Evolutionary conservation across 2,888 invertebrate species (phyloP).

Genomic region (Philhelius pedissequus): DNA sequence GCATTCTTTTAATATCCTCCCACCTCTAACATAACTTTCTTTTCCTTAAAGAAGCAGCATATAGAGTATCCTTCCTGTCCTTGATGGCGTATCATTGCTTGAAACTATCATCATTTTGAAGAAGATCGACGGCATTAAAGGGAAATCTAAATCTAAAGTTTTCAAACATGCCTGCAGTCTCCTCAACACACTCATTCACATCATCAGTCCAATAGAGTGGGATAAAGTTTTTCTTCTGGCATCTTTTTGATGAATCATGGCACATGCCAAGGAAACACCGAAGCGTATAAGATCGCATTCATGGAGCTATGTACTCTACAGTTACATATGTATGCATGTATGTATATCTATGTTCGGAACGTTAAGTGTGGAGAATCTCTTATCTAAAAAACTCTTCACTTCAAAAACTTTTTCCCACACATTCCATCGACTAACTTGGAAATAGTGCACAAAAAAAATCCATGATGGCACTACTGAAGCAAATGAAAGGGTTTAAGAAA

Average conservation of each 20-base stretch:
- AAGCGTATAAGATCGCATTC: constrained; percentile 34
- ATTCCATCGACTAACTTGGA: constrained; percentile 44
- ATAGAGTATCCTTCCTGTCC: constrained; percentile 12
- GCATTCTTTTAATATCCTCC: neutral
- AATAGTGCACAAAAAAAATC: constrained; percentile 9
- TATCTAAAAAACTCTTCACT: constrained; percentile 53
- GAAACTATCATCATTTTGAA: constrained; percentile 23
- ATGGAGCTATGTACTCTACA: neutral
- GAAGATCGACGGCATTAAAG: constrained; percentile 51
- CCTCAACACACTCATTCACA: constrained; percentile 25
- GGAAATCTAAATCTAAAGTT: constrained; percentile 41
- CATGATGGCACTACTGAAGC: neutral
- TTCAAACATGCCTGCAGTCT: constrained; percentile 20
- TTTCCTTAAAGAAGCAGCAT: neutral
- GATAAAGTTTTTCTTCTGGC: constrained; percentile 50
- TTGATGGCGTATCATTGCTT: constrained; percentile 14
- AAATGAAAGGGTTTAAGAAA: neutral
- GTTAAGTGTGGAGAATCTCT: constrained; percentile 19
- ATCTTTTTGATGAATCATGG: constrained; percentile 61
- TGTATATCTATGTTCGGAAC: neutral
- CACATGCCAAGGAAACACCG: constrained; percentile 41
- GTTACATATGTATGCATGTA: neutral
- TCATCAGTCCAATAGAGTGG: constrained; percentile 53
- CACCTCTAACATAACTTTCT: neutral
- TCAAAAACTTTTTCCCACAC: constrained; percentile 37